Evolutionary conservation across 1,140 invertebrate species (phyloP).

Genomic region (Drusus annulatus): DNA sequence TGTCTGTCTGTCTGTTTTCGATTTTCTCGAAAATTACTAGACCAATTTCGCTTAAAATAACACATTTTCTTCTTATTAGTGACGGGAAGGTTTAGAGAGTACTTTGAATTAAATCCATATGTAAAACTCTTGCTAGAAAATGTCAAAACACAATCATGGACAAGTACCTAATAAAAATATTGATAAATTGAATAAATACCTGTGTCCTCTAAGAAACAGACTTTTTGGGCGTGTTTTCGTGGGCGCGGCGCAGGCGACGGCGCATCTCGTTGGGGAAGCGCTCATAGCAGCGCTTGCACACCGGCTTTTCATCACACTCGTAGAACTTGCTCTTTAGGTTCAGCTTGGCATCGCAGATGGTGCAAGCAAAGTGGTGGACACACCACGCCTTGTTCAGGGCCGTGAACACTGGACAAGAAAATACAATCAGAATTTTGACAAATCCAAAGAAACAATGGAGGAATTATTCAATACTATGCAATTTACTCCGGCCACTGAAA

Average conservation of each 20-base stretch:
- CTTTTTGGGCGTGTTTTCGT: conserved; percentile 76
- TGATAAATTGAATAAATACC: background rate
- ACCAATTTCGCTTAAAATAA: too few species aligned
- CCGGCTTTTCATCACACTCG: conserved; percentile 98
- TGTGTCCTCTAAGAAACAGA: conserved; percentile 63
- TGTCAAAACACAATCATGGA: background rate
- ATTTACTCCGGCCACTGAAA: too few species aligned
- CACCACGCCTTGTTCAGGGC: conserved; percentile 99
- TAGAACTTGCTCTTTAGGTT: conserved; percentile 99
- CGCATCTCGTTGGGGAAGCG: conserved; percentile 95
- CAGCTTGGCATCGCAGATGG: conserved; percentile 97
- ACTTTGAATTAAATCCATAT: too few species aligned
- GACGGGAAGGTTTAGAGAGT: too few species aligned
- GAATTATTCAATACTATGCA: too few species aligned
- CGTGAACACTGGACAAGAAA: conserved; percentile 88
- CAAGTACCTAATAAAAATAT: background rate
- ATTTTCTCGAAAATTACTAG: too few species aligned
- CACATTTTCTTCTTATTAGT: too few species aligned
- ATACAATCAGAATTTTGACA: background rate
- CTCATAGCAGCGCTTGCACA: conserved; percentile 99
- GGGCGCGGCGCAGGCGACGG: conserved; percentile 86
- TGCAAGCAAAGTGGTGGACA: conserved; percentile 98
- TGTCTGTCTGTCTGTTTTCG: too few species aligned
- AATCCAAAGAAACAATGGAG: too few species aligned
- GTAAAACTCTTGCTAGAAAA: too few species aligned